A percentile compares a stretch with the other conserved stretches of the same genome.
phyloP scores from a whole-genome alignment of 2,888 invertebrate species.

The Slavum lentiscoides region DNA sequence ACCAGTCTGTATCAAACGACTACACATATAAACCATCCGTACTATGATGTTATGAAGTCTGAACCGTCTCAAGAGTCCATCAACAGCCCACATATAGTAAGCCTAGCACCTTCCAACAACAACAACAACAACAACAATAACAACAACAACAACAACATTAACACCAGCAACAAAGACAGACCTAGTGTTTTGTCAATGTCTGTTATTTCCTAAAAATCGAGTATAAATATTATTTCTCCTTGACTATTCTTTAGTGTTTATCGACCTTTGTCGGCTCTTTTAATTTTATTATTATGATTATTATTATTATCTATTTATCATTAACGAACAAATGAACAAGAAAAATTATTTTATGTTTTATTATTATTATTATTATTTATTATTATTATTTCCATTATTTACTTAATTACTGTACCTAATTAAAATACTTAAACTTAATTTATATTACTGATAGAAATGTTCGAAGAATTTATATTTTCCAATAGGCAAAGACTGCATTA shows the following conservation, averaged over 20 bases:
- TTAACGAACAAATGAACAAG: slow-evolving; percentile 43
- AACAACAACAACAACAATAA: slow-evolving; percentile 28
- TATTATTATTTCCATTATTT: slow-evolving; percentile 33
- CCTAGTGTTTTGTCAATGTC: slow-evolving; percentile 45
- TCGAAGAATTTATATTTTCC: slow-evolving; percentile 18
- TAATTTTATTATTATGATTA: slow-evolving; percentile 36
- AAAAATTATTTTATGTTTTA: slow-evolving; percentile 41
- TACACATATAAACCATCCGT: slow-evolving; percentile 51
- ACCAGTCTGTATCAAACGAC: slow-evolving; percentile 55
- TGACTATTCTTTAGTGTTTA: slow-evolving; percentile 48
- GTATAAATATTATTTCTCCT: slow-evolving; percentile 14
- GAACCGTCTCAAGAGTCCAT: slow-evolving; percentile 38
- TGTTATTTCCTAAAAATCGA: slow-evolving; percentile 47
- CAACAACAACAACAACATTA: slow-evolving; percentile 50
- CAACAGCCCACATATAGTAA: slow-evolving; percentile 47
- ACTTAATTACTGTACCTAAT: slow-evolving; percentile 21
- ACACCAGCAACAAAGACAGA: slow-evolving; percentile 41
- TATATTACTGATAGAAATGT: slow-evolving; percentile 47
- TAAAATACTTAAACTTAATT: slow-evolving; percentile 3
- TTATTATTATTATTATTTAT: slow-evolving; percentile 39
- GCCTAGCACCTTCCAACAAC: slow-evolving; percentile 41
- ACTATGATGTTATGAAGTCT: slow-evolving; percentile 51
- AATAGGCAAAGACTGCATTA: slow-evolving; percentile 44
- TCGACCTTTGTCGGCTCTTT: slow-evolving; percentile 35
- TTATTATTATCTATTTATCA: slow-evolving; percentile 30